A percentile compares a stretch with the other conserved stretches of the same genome.
These are phyloP conservation scores for Trogon melanurus DNA, from an alignment of 2,113 vertebrate species.

Conservation along the genomic window DNA sequence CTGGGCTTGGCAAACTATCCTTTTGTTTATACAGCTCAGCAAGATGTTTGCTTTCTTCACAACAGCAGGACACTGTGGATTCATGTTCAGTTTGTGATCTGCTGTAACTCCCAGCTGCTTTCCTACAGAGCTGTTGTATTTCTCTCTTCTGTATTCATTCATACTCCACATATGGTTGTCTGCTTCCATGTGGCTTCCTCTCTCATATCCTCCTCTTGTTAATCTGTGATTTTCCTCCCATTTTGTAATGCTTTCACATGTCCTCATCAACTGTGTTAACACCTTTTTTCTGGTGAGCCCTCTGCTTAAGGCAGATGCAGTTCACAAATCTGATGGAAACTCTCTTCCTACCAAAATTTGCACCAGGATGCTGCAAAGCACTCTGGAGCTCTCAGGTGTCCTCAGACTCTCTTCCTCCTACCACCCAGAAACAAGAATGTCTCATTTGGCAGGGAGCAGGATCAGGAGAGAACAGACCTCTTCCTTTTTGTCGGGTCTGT, in stretches of 20 bases:
- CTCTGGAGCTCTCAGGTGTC: not conserved
- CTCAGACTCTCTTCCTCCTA: not conserved
- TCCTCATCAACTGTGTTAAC: not conserved
- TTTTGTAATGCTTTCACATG: not conserved
- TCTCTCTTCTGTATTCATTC: not conserved
- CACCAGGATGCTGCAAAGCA: not conserved
- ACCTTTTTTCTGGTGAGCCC: not conserved
- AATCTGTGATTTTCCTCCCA: not conserved
- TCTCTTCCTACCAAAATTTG: not conserved
- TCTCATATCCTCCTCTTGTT: not conserved
- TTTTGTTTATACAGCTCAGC: conserved; percentile 35
- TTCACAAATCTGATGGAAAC: not conserved
- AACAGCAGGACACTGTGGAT: conserved; percentile 6
- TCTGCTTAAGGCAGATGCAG: not conserved
- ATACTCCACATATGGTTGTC: not conserved
- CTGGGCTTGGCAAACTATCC: not conserved
- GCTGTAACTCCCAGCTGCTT: not conserved
- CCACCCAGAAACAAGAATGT: not conserved
- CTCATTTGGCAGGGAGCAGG: not conserved
- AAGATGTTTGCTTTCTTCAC: conserved; percentile 31
- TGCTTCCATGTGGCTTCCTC: not conserved
- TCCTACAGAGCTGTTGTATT: not conserved
- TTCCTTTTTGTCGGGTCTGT: not conserved
- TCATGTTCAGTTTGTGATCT: conserved; percentile 2
- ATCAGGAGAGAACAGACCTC: not conserved